Conservation (phyloP, 1,140 invertebrate genomes). For the Rhagoletis pomonella region DNA sequence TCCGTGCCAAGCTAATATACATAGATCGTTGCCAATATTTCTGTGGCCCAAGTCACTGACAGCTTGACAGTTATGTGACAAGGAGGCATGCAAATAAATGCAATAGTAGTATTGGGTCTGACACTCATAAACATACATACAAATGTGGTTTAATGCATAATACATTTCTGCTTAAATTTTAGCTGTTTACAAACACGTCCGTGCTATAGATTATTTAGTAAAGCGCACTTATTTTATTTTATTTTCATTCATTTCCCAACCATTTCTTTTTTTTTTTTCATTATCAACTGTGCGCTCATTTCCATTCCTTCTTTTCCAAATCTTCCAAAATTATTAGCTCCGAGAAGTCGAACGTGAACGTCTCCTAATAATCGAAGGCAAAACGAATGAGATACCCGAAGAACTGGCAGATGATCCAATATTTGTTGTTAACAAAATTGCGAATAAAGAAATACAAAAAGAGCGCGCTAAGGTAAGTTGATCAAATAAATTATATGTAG, state of each 20-base stretch:
- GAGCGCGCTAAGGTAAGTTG: slow-evolving; percentile 75
- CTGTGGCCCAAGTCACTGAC: not conserved
- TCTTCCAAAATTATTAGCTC: slow-evolving; percentile 68
- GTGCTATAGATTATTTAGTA: too few species aligned
- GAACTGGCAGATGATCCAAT: slow-evolving; percentile 79
- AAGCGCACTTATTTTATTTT: too few species aligned
- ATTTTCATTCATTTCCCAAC: too few species aligned
- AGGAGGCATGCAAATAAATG: not conserved
- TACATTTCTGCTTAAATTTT: too few species aligned
- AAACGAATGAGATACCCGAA: slow-evolving; percentile 77
- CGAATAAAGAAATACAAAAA: slow-evolving; percentile 76
- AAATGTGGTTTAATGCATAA: too few species aligned
- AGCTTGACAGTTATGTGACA: slow-evolving; percentile 25
- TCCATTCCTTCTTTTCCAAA: not conserved
- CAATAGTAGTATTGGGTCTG: too few species aligned
- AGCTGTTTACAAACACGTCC: too few species aligned
- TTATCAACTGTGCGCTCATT: too few species aligned
- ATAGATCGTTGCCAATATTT: not conserved
- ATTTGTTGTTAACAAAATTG: slow-evolving; percentile 78
- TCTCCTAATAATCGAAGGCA: slow-evolving; percentile 78
- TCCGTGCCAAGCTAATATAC: too few species aligned
- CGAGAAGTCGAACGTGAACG: slow-evolving; percentile 79
- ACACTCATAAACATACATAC: too few species aligned
- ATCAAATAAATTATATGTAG: too few species aligned
- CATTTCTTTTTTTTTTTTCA: too few species aligned